phyloP scores from a whole-genome alignment of 1,140 invertebrate species.

The Drosophila willistoni region DNA sequence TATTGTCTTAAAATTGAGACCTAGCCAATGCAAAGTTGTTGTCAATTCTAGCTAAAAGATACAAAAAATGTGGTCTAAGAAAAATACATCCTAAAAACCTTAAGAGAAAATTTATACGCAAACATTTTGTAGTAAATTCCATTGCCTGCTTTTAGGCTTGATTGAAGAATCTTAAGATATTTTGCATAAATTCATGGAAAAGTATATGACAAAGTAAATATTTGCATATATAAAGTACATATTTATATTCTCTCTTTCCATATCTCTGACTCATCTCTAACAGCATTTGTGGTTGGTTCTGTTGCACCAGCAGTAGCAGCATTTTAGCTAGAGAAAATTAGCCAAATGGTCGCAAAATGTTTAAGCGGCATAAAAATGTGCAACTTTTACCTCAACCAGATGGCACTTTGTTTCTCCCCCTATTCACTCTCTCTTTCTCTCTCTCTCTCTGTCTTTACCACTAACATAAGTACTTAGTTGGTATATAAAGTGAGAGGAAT shows the following conservation, averaged over 20 bases:
- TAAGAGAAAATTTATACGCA: neutral
- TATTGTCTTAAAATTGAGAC: too few relatives aligned
- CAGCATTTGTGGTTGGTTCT: neutral
- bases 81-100: too few relatives aligned
- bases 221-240: too few relatives aligned
- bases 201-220: too few relatives aligned
- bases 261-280: constrained; percentile 1
- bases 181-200: neutral
- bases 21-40: too few relatives aligned
- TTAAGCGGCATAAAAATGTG: constrained; percentile 65
- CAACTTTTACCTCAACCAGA: constrained; percentile 43
- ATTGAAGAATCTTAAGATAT: neutral
- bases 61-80: too few relatives aligned
- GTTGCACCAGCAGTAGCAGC: neutral
- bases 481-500: constrained; percentile 31
- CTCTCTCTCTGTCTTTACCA: neutral
- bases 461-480: constrained; percentile 22
- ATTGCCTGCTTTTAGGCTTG: constrained; percentile 1
- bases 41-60: too few relatives aligned
- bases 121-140: neutral
- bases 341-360: constrained; percentile 60
- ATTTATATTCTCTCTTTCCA: neutral
- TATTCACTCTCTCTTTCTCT: neutral
- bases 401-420: constrained; percentile 10
- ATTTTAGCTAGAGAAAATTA: constrained; percentile 44